A percentile compares a stretch with the other conserved stretches of the same genome.
Evolutionary conservation across 1,140 invertebrate species (phyloP).

Genomic region (Drosophila takahashii): DNA sequence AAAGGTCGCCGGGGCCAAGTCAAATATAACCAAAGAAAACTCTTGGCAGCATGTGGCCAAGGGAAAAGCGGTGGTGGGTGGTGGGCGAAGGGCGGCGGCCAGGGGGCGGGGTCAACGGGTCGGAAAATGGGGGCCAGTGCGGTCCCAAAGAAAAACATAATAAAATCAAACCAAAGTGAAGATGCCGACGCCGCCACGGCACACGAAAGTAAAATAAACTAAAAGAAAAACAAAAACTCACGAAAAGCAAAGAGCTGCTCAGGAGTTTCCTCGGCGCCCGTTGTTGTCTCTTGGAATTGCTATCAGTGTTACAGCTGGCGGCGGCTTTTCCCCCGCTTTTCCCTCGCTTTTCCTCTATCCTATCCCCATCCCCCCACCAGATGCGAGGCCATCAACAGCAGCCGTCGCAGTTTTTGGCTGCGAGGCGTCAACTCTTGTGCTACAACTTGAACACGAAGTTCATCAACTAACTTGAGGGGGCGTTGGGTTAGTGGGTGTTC

Average conservation of each 20-base stretch:
- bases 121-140: conserved; percentile 49
- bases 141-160: conserved; percentile 82
- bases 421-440: conserved; percentile 81
- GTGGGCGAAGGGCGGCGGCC: too few relatives aligned
- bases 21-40: conserved; percentile 60
- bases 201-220: conserved; percentile 83
- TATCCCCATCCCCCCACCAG: conserved; percentile 6
- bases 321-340: conserved; percentile 42
- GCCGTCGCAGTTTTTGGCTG: conserved; percentile 64
- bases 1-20: conserved; percentile 61
- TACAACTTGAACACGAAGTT: conserved; percentile 83
- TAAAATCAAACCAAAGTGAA: conserved; percentile 81
- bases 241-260: conserved; percentile 66
- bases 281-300: conserved; percentile 80
- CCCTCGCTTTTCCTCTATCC: background rate
- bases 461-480: conserved; percentile 71
- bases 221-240: conserved; percentile 81
- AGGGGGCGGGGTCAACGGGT: background rate
- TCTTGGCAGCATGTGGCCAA: conserved; percentile 76
- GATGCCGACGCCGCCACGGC: conserved; percentile 64
- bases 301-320: conserved; percentile 81
- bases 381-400: conserved; percentile 54
- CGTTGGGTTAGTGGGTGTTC: background rate
- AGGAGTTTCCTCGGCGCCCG: conserved; percentile 39
- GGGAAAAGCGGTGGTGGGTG: conserved; percentile 8